Evolutionary conservation across 2,797 vertebrate genomes (phyloP).

Genomic region (Intellagama lesueurii): DNA sequence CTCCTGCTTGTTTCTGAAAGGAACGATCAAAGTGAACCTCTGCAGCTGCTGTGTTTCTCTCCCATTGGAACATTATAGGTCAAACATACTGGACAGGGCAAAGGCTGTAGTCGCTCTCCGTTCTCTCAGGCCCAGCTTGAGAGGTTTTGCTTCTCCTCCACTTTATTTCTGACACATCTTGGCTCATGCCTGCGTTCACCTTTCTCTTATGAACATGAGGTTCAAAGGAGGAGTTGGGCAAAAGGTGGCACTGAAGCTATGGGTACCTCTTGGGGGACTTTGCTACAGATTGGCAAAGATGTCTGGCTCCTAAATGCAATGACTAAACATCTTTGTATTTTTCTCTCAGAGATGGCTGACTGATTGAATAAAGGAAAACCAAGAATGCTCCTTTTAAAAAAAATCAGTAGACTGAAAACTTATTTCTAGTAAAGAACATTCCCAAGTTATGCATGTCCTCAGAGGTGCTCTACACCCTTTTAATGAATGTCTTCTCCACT

Average conservation of each 20-base stretch:
- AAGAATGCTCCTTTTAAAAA: neutral
- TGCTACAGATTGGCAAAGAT: neutral
- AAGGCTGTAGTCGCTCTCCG: neutral
- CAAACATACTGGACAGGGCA: neutral
- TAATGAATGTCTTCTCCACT: neutral
- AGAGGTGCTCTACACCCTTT: neutral
- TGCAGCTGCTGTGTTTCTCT: neutral
- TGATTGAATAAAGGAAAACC: neutral
- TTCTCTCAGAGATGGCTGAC: no score
- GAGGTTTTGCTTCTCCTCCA: no score
- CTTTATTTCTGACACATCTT: neutral
- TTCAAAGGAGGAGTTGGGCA: neutral
- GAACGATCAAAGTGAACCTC: neutral
- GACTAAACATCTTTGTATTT: no score
- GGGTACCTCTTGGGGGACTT: no score
- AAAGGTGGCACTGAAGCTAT: neutral
- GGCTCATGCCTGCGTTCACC: neutral
- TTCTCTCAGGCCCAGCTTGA: neutral
- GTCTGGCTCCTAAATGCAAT: neutral
- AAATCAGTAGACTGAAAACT: neutral
- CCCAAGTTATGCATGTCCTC: neutral
- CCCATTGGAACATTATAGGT: neutral
- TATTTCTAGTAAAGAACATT: neutral
- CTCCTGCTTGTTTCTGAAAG: constrained; percentile 13
- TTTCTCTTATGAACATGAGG: neutral